These are phyloP conservation scores for Kuschelorhynchus macadamiae DNA, from an alignment of 2,888 invertebrate species.

Conservation along the genomic window DNA sequence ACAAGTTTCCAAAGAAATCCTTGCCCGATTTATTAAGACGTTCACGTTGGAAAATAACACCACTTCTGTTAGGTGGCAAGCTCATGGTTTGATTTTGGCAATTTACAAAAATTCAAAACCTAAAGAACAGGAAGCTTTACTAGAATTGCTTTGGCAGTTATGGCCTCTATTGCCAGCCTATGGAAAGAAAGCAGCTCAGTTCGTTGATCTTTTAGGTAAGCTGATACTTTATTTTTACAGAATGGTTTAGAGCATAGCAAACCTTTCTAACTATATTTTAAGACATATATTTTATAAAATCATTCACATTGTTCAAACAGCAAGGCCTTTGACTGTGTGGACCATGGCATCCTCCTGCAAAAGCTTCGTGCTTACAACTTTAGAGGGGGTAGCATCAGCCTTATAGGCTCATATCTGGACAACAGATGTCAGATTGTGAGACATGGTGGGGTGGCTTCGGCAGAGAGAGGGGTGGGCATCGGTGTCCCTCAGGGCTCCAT, in stretches of 20 bases:
- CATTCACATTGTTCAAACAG: neutral
- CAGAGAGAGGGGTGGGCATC: too few relatives aligned
- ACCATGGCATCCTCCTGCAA: too few relatives aligned
- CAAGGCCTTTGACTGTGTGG: too few relatives aligned
- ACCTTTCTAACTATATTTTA: too few relatives aligned
- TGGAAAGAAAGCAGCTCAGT: slow-evolving; percentile 95
- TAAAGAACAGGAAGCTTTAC: slow-evolving; percentile 82
- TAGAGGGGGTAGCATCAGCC: too few relatives aligned
- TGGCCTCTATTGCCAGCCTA: slow-evolving; percentile 93
- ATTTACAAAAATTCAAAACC: slow-evolving; percentile 88
- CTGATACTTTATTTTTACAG: neutral
- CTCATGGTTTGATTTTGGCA: slow-evolving; percentile 87
- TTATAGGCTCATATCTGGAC: too few relatives aligned
- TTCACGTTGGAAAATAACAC: slow-evolving; percentile 95
- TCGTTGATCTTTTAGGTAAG: slow-evolving; percentile 86
- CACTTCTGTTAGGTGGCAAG: slow-evolving; percentile 95
- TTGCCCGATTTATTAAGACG: slow-evolving; percentile 86
- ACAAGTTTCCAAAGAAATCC: slow-evolving; percentile 75
- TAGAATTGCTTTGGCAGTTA: slow-evolving; percentile 90
- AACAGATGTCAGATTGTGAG: too few relatives aligned
- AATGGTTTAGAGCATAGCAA: neutral
- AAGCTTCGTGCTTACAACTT: too few relatives aligned
- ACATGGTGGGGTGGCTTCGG: too few relatives aligned
- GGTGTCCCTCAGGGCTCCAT: too few relatives aligned
- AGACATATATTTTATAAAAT: too few relatives aligned